These are phyloP conservation scores for Callyntrura sp. DNA, from an alignment of 2,888 invertebrate species.

Conservation along the genomic window DNA sequence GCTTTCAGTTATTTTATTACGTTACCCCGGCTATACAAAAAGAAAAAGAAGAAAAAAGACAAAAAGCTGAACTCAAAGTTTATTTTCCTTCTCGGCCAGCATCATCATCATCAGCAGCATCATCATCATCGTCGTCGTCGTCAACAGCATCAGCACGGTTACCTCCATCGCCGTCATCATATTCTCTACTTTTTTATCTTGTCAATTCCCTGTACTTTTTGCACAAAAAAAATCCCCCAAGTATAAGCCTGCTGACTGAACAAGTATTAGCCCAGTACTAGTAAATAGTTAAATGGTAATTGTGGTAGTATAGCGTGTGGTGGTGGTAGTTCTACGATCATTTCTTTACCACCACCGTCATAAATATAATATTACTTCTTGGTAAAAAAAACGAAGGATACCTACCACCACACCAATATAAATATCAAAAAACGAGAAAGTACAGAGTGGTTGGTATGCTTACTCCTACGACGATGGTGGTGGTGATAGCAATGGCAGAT, in stretches of 20 bases:
- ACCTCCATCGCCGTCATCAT: neutral
- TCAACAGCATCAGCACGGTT: too few species aligned
- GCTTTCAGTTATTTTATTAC: slow-evolving; percentile 50
- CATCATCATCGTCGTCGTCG: neutral
- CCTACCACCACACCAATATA: too few species aligned
- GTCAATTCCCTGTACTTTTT: slow-evolving; percentile 27
- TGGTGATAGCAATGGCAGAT: neutral
- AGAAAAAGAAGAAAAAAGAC: neutral
- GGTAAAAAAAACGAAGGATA: neutral
- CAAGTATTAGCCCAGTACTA: neutral
- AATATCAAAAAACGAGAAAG: neutral
- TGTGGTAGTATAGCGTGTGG: neutral
- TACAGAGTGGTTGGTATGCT: neutral
- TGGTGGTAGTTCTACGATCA: neutral
- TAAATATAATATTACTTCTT: neutral
- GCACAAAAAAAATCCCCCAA: slow-evolving; percentile 7
- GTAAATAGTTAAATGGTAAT: neutral
- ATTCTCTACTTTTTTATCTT: slow-evolving; percentile 27
- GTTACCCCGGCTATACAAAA: slow-evolving; percentile 18
- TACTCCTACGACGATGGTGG: neutral
- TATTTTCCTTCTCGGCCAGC: slow-evolving; percentile 4
- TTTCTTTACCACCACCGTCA: neutral
- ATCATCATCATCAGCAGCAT: neutral
- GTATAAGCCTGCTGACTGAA: neutral
- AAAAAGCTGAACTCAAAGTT: neutral